Evolutionary conservation across 2,113 vertebrate genomes (phyloP).

Genomic region (Dasypus novemcinctus): DNA sequence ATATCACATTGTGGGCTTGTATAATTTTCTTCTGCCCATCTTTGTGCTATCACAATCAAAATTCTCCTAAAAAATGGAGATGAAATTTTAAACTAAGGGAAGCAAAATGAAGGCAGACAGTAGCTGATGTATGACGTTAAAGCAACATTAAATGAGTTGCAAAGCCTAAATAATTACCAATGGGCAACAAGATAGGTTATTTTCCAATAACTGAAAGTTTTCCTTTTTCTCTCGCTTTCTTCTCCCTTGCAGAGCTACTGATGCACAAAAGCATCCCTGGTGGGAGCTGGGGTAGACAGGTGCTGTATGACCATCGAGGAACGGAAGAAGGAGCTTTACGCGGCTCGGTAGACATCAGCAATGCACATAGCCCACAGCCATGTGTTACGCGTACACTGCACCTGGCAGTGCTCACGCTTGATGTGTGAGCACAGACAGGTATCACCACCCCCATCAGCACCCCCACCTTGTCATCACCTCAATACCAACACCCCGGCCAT

Average conservation of each 20-base stretch:
- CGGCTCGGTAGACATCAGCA: not conserved
- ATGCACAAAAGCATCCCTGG: no score
- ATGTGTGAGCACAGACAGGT: no score
- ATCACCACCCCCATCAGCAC: not conserved
- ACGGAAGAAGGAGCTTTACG: no score
- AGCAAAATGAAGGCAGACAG: slow-evolving; percentile 45
- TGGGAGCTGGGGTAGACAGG: no score
- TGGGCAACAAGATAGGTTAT: not conserved
- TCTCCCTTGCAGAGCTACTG: no score
- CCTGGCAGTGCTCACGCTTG: no score
- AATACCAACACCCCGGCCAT: not conserved
- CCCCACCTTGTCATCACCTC: rapidly evolving
- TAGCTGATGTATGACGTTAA: slow-evolving; percentile 72
- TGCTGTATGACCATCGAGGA: no score
- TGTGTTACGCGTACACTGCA: not conserved
- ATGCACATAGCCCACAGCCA: rapidly evolving
- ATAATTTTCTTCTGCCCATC: slow-evolving; percentile 8
- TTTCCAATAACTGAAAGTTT: not conserved
- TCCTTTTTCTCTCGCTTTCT: not conserved
- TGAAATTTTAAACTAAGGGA: slow-evolving; percentile 66
- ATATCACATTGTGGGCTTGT: slow-evolving; percentile 30
- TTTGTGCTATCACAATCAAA: slow-evolving; percentile 69
- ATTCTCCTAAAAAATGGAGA: no score
- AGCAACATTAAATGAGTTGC: slow-evolving; percentile 60
- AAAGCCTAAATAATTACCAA: slow-evolving; percentile 73